Evolutionary conservation across 2,888 invertebrate species (phyloP), one percentile per base, ranked within the genome.

Genomic region (Hydropsyche betteni): DNA sequence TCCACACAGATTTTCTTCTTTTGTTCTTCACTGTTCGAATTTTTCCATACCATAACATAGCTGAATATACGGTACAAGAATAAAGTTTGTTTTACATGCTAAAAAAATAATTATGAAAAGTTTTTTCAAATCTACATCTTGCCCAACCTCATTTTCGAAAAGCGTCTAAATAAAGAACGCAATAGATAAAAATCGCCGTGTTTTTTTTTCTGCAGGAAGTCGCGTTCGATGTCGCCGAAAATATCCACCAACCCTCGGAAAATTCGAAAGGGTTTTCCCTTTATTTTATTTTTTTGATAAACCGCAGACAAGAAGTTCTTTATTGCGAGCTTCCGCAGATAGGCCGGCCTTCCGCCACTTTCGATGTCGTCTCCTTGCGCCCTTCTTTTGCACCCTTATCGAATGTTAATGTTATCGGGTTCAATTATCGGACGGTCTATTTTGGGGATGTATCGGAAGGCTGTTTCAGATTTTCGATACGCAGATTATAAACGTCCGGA

Each of bases 371-470:
- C 44, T 24, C 24, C 24, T 24, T 24, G 24, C 24, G 24, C 24
- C 24, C 24, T 24, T 24, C 24, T 24, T 24, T 24, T 8, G 44
- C 7, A 8, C 34, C 64, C 64, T 64, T 64, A 64, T 64, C 64
- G 64, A 64, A 64, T 36, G 64, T 64, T 64, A 64, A 64, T 64
- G 64, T 64, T 64, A 64, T 64, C 64, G 36, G 12, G 36, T 64
- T 64, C 64, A 64, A 64, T 64, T 64, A 64, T 64, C 64, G 24
- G 64, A 36, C 64, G 34, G 64, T n/a, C 36, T 51, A 51, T 51
- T 51, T 51, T 2, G 8, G 51, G 24, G 24, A 24, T 44, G 44
- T 44, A 44, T 44, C 44, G 44, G 44, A 44, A 44, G 44, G 44
- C 44, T 10, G 44, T 6, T 55, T 55, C 55, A 55, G 16, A 55